Base-by-base conservation (phyloP, 2,797 vertebrate genomes). In the Neostethus bicornis region DNA sequence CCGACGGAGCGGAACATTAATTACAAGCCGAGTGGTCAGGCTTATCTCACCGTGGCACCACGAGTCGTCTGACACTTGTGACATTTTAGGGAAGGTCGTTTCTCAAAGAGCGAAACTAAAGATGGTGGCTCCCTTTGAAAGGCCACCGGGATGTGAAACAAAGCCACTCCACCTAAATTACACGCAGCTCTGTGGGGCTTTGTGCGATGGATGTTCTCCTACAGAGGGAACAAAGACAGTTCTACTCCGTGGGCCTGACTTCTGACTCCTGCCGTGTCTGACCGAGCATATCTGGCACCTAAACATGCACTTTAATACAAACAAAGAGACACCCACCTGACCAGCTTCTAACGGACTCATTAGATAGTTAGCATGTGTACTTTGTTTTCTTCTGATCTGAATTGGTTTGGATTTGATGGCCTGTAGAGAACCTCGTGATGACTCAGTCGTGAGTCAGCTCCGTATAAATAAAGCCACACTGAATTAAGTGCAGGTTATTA, bases 11-110 rank as follows among this genome's bases (percentile, higher is more conserved):
- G 45, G 10, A 61, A 78, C 79, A 61, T 81, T 85, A 80, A 87
- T 90, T 80, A 83, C 65, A 75, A 54, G 61, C 42, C 5, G 51
- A 51, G 55, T 66, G 42, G 63, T 79, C 70, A 72, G 66, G 73
- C 85, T 86, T 85, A 81, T 88, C 84, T 79, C 24, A 23, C 63
- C 25, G 35, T 12, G 43, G 63, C 81, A 82, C 45, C 16, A 73
- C 73, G 73, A 64, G 35, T 61, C 43, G 19, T 78, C 63, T 47
- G 65, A 62, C 66, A 57, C 56, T 73, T 21, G 14, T 51, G 76
- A 75, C 72, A 69, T 83, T 84, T 83, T 70, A 61, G 46, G 45
- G 68, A 73, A 77, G 80, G 83, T 86, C 73, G 75, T 70, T 83
- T 62, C 70, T 86, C 70, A 77, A 69, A 67, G 61, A 61, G 55